Evolutionary conservation across 2,113 vertebrate species (phyloP), one percentile per base, ranked within the genome.

Genomic region (Neolamprologus toae): DNA sequence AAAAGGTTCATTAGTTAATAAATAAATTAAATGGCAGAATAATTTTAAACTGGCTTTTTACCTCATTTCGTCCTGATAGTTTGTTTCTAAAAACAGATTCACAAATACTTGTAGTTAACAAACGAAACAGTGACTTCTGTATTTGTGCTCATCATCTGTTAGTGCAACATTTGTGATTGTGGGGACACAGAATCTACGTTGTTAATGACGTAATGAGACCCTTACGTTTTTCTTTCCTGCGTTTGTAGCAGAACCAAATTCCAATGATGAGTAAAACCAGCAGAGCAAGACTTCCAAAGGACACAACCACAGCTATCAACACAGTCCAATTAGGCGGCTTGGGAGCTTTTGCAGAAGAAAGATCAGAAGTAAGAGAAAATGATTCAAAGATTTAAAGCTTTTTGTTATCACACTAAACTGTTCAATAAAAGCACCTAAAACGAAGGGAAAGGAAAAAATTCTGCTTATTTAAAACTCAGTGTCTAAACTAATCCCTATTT

Each of bases 271-370:
- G 87, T 11, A 97, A 87, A 90, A 91, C 88, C 87, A 97, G 82
- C 26, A 97, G 83, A 79, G 94, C 96, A n/a, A 53, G 81, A 23
- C 90, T 57, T 63, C 92, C 92, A 81, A 97, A 84, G 31, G 95
- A 94, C 82, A 94, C 83, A 2, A 95, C 94, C 33, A 95, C 81
- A 9, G 96, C 95, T 6, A 97, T 96, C 82, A 97, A 86, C 86
- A 97, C 94, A 0, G 96, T 96, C 93, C 94, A 94, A 89, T 97
- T 92, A 28, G 88, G 73, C 1, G 94, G 90, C 11, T 83, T 84
- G 28, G 90, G 85, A 51, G 76, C 91, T 96, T 88, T 45, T 81
- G 3, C 19, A 82, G 79, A 21, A 8, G 12, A 16, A 82, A 86
- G 3, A 61, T 4, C 23, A 31, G 23, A 49, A 76, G 42, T 47